These are phyloP conservation scores for Agriopis marginaria DNA, from an alignment of 2,888 invertebrate species.

Conservation along the genomic window DNA sequence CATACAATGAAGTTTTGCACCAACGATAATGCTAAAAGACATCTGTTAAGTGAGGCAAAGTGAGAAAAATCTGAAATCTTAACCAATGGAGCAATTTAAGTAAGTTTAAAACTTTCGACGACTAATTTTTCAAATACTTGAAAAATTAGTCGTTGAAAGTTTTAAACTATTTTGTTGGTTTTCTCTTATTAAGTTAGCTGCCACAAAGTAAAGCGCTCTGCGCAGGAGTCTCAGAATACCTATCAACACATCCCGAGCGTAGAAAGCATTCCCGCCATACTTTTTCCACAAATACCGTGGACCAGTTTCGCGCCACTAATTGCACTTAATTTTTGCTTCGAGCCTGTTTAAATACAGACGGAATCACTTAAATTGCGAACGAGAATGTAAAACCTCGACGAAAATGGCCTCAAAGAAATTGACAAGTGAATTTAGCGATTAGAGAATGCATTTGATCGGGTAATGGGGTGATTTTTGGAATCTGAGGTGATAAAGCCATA, in stretches of 20 bases:
- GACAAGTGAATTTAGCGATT: conserved; percentile 38
- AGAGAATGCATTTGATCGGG: conserved; percentile 24
- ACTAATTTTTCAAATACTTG: too few species aligned
- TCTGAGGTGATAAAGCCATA: conserved; percentile 4
- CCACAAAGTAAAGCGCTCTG: conserved; percentile 37
- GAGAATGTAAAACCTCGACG: conserved; percentile 45
- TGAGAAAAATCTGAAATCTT: background rate
- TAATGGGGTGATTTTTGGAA: conserved; percentile 21
- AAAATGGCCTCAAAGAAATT: conserved; percentile 40
- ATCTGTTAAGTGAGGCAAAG: background rate
- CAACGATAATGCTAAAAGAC: background rate
- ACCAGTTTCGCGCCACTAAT: conserved; percentile 79
- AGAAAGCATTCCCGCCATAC: conserved; percentile 60
- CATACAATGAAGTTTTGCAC: background rate
- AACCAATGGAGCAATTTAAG: background rate
- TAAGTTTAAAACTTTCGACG: too few species aligned
- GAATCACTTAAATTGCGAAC: conserved; percentile 65
- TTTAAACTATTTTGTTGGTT: background rate
- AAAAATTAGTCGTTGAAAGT: too few species aligned
- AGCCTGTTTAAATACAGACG: conserved; percentile 77
- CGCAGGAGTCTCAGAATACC: conserved; percentile 58
- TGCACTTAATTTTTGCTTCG: conserved; percentile 80
- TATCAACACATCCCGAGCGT: conserved; percentile 71
- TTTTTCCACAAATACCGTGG: conserved; percentile 76
- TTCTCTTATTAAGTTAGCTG: background rate